A percentile compares a stretch with the other conserved stretches of the same genome.
Conservation (phyloP, 2,888 invertebrate species). For the Rhynchonema sp. region DNA sequence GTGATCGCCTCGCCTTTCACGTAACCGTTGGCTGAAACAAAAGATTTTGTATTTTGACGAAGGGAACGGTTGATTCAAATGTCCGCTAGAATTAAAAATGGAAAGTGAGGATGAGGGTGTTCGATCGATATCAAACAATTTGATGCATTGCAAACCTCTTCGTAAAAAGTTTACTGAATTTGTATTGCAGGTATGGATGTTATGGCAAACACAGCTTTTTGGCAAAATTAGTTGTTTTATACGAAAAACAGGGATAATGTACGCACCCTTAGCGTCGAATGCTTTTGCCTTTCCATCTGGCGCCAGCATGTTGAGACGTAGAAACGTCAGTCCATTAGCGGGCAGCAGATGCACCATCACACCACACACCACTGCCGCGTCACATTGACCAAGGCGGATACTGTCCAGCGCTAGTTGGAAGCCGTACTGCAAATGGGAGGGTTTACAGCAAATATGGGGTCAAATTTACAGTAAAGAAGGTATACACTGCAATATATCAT, state of each 20-base stretch:
- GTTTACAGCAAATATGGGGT: constrained; percentile 90
- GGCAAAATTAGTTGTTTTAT: too few relatives aligned
- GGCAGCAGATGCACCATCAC: constrained; percentile 73
- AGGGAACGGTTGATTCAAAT: too few relatives aligned
- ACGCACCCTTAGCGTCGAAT: neutral
- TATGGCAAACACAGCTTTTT: constrained; percentile 27
- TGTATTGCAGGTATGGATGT: too few relatives aligned
- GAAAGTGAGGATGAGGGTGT: too few relatives aligned
- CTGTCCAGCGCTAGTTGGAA: constrained; percentile 34
- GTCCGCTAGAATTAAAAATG: too few relatives aligned
- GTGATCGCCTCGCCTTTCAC: too few relatives aligned
- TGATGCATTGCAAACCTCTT: too few relatives aligned
- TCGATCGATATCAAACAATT: too few relatives aligned
- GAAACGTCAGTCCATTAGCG: constrained; percentile 72
- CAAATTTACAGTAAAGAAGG: constrained; percentile 59
- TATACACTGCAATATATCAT: constrained; percentile 83
- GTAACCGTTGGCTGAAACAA: too few relatives aligned
- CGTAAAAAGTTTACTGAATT: too few relatives aligned
- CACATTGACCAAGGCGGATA: constrained; percentile 71
- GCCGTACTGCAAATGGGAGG: constrained; percentile 53
- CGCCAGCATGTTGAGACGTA: constrained; percentile 77
- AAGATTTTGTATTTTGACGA: too few relatives aligned
- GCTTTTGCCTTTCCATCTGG: constrained; percentile 44
- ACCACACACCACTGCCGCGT: constrained; percentile 86
- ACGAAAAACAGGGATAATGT: too few relatives aligned